Conservation (phyloP, 2,797 vertebrate genomes). For the Florisuga fusca region DNA sequence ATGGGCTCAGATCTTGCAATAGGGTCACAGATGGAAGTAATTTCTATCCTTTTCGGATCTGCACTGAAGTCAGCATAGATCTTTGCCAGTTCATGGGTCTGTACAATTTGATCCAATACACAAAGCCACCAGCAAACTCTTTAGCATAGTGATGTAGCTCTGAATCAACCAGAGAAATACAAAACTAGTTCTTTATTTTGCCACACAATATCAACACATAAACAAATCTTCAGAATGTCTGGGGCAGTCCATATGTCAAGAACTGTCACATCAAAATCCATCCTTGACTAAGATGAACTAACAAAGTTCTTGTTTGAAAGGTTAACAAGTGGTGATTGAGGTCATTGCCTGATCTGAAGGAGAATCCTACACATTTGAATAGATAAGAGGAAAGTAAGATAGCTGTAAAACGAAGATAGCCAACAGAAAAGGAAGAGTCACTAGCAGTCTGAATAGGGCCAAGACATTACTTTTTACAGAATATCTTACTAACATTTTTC, state of each 20-base stretch:
- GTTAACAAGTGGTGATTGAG: not conserved
- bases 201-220: not conserved
- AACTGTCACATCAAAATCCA: not conserved
- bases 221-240: not conserved
- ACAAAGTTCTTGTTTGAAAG: not conserved
- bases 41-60: not conserved
- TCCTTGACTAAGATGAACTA: not conserved
- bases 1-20: not conserved
- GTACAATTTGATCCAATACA: not conserved
- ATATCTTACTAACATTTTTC: not conserved
- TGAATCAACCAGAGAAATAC: not conserved
- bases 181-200: not conserved
- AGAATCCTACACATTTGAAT: not conserved
- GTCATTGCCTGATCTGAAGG: not conserved
- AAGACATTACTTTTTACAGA: not conserved
- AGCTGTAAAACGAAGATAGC: not conserved
- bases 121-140: not conserved
- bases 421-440: not conserved
- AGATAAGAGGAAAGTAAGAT: not conserved
- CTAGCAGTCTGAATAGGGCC: not conserved
- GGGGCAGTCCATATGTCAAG: not conserved
- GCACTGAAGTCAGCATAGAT: accelerated
- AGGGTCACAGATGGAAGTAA: not conserved
- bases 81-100: not conserved
- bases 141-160: not conserved